Conservation (phyloP, 2,113 vertebrate genomes). For the Cyprinodon brontotheroides region DNA sequence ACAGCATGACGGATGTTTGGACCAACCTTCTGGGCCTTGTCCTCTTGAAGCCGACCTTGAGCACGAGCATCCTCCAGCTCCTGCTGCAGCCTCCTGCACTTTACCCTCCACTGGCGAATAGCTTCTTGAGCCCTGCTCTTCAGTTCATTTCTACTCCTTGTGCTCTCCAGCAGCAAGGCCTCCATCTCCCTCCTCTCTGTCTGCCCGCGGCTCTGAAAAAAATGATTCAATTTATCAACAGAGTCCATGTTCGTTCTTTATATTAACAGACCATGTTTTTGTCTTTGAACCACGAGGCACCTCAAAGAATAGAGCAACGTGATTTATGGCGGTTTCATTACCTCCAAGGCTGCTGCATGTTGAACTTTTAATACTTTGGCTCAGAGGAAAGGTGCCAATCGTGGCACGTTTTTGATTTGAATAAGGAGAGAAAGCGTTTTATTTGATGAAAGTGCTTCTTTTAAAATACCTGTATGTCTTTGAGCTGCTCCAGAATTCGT, state of each 20-base stretch:
- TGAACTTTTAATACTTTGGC: conserved; percentile 1
- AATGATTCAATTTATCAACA: conserved; percentile 10
- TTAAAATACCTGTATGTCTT: conserved; percentile 81
- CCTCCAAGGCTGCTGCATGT: neutral
- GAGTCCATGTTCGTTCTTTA: conserved; percentile 6
- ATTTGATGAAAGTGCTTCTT: neutral
- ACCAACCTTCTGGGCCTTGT: conserved; percentile 82
- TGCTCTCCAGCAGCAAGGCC: conserved; percentile 79
- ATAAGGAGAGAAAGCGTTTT: neutral
- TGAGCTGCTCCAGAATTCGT: conserved; percentile 87
- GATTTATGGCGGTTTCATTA: neutral
- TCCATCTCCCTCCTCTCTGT: conserved; percentile 80
- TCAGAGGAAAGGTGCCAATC: neutral
- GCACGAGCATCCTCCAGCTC: conserved; percentile 82
- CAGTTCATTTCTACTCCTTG: conserved; percentile 86
- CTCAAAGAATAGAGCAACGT: neutral
- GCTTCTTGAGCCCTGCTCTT: conserved; percentile 88
- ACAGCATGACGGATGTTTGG: conserved; percentile 1
- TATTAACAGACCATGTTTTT: neutral
- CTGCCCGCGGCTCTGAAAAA: conserved; percentile 73
- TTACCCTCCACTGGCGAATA: conserved; percentile 89
- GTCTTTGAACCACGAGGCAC: neutral
- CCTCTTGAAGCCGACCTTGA: conserved; percentile 65
- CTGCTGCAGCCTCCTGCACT: conserved; percentile 84
- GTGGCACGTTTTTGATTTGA: neutral